phyloP scores from a whole-genome alignment of 2,113 vertebrate genomes.

The Ahaetulla prasina region DNA sequence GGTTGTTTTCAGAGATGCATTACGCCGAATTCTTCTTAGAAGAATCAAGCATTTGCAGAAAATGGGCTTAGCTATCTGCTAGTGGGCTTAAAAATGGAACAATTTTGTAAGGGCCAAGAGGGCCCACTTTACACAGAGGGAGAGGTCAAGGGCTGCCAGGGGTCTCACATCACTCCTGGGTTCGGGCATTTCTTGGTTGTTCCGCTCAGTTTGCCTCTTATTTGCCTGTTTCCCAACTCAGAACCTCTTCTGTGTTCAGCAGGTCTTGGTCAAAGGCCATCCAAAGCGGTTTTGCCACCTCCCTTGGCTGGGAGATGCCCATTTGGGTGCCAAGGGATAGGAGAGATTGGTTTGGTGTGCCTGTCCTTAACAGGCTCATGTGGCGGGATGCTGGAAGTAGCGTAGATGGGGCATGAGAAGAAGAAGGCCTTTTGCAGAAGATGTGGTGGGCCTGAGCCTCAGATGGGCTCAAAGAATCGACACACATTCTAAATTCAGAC shows the following conservation, averaged over 20 bases:
- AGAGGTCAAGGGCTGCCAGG: not conserved
- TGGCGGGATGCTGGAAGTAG: constrained; percentile 33
- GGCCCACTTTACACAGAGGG: not conserved
- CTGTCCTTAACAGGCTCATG: not conserved
- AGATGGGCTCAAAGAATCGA: constrained; percentile 58
- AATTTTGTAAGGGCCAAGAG: not conserved
- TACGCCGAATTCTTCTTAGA: not conserved
- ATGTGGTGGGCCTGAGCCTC: constrained; percentile 44
- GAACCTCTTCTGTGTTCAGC: not conserved
- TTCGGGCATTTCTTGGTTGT: not conserved
- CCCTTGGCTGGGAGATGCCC: not conserved
- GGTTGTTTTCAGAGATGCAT: not conserved
- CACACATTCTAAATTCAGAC: constrained; percentile 64
- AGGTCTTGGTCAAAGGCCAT: not conserved
- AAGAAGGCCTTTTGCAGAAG: constrained; percentile 46
- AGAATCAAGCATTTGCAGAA: not conserved
- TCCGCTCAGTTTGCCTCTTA: not conserved
- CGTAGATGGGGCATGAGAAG: constrained; percentile 36
- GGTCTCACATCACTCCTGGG: not conserved
- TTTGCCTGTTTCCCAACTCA: not conserved
- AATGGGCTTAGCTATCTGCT: not conserved
- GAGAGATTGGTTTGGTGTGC: not conserved
- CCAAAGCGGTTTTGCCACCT: not conserved
- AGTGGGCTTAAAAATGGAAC: not conserved
- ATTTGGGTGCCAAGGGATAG: not conserved